Base-by-base conservation (phyloP, 1,140 invertebrate genomes). In the Aleiodes sp. region DNA sequence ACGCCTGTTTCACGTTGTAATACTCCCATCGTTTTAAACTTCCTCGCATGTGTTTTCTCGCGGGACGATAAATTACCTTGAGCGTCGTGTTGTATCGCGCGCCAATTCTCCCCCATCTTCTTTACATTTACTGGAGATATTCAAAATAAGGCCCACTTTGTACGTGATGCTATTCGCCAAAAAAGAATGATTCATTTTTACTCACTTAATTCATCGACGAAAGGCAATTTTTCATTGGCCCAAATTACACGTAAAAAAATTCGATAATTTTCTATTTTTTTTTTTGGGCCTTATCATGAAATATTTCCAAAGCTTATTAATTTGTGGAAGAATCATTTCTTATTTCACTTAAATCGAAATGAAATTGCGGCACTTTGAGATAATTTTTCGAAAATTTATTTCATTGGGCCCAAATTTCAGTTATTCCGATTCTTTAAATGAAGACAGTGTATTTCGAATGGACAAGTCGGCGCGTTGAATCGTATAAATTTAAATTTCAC, bases 381-480 rank as follows among this genome's bases (percentile, higher is more conserved):
- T n/a, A n/a, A n/a, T n/a, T 52, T 52, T 6, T 8, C 19, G 16
- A 16, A 52, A 52, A 52, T 52, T 9, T 21, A 52, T 52, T 52
- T 10, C 9, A 52, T 52, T 52, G 46, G 46, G 46, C 46, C 46
- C 46, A 26, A 52, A 24, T 52, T 52, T 52, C 26, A n/a, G 31
- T 10, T 16, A 24, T 14, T n/a, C 39, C 61, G 16, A 4, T 39
- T 29, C 14, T 4, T 31, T 16, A 66, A 66, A 66, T 66, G 64
- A 66, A 66, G 64, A 66, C 64, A 29, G 52, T 66, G 64, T 24
- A 56, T 56, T 33, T 56, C 29, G 16, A 56, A 35, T 66, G 41
- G 64, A 66, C 64, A 66, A 56, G 64, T 66, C 43, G 52, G 28
- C 28, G 43, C 29, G 28, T 66, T 56, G 41, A 66, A 66, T 66